Evolutionary conservation across 2,888 invertebrate species (phyloP).

Genomic region (Neoascia interrupta): DNA sequence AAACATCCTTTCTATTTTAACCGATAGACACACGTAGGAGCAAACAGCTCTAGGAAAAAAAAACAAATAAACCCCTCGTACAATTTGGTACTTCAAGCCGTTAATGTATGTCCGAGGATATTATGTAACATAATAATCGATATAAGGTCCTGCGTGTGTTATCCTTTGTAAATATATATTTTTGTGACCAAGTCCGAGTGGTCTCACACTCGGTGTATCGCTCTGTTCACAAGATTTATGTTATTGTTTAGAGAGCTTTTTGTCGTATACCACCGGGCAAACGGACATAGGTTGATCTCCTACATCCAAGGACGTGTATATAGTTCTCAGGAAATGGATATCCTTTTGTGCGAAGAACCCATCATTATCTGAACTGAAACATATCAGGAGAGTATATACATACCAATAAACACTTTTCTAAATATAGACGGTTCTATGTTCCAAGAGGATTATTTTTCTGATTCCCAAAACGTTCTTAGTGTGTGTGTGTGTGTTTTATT

Average conservation of each 20-base stretch:
- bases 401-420: slow-evolving; percentile 10
- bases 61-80: not conserved
- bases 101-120: slow-evolving; percentile 57
- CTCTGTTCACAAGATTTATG: slow-evolving; percentile 64
- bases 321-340: slow-evolving; percentile 32
- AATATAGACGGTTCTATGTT: slow-evolving; percentile 33
- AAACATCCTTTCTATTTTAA: slow-evolving; percentile 58
- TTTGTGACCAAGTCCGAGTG: slow-evolving; percentile 1
- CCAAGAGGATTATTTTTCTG: slow-evolving; percentile 45
- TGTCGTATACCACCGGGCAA: slow-evolving; percentile 1
- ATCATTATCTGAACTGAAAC: slow-evolving; percentile 21
- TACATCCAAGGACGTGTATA: slow-evolving; percentile 48
- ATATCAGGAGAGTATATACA: not conserved
- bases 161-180: slow-evolving; percentile 29
- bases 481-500: slow-evolving; percentile 20
- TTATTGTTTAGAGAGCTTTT: slow-evolving; percentile 49
- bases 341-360: slow-evolving; percentile 45
- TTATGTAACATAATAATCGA: slow-evolving; percentile 64
- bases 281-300: too few species aligned
- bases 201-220: too few species aligned
- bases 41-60: not conserved
- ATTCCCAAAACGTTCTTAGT: slow-evolving; percentile 5
- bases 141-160: slow-evolving; percentile 36
- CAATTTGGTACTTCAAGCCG: slow-evolving; percentile 25
- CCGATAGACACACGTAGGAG: slow-evolving; percentile 9